Percentiles rank a stretch among this genome's conserved stretches.
phyloP scores from a whole-genome alignment of 2,888 invertebrate species.

The Eristalis arbustorum region DNA sequence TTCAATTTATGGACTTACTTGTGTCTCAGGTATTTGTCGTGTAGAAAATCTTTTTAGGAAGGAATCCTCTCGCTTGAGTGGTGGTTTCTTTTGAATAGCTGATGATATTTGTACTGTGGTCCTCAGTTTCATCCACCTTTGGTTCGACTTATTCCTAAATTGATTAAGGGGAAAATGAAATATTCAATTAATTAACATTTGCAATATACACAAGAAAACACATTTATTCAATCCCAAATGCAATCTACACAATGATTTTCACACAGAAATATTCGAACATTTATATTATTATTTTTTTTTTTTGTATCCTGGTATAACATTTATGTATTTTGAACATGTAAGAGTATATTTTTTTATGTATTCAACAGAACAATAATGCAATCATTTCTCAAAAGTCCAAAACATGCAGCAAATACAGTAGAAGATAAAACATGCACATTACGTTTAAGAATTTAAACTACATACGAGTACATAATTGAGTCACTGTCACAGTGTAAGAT shows the following conservation, averaged over 20 bases:
- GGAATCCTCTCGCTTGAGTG: conserved; percentile 94
- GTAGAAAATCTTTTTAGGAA: conserved; percentile 97
- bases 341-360: not conserved
- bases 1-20: conserved; percentile 82
- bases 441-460: not conserved
- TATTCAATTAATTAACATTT: not conserved
- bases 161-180: conserved; percentile 31
- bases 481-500: conserved; percentile 6
- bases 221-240: conserved; percentile 32
- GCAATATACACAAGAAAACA: not conserved
- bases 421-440: not conserved
- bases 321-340: conserved; percentile 1
- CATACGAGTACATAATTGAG: conserved; percentile 4
- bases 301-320: conserved; percentile 1
- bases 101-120: conserved; percentile 96
- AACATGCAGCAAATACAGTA: not conserved
- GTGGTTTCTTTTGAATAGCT: conserved; percentile 94
- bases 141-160: conserved; percentile 93
- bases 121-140: conserved; percentile 97
- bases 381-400: not conserved
- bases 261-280: conserved; percentile 9
- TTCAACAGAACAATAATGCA: not conserved
- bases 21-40: conserved; percentile 92
- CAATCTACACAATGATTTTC: conserved; percentile 46
- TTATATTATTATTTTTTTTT: not conserved